Evolutionary conservation across 30 jellyfish, hydroid and myxozoan species (phyloP).

Genomic region (Chrysaora quinquecirrha): DNA sequence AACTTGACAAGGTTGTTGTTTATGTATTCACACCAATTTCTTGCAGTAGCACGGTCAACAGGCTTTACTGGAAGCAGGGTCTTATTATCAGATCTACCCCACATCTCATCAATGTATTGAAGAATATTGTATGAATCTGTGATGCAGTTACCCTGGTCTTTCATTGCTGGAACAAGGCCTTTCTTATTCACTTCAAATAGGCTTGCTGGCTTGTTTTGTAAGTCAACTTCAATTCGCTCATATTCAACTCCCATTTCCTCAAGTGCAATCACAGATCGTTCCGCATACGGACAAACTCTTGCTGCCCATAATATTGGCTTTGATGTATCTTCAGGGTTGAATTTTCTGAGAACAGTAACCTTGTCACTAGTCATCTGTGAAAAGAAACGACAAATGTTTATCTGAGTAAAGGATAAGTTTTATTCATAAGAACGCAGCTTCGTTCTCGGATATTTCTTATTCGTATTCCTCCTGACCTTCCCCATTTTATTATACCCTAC

Average conservation of each 20-base stretch:
- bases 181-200: slow-evolving; percentile 51
- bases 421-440: too few species aligned
- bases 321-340: slow-evolving; percentile 11
- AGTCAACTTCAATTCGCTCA: slow-evolving; percentile 54
- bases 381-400: too few species aligned
- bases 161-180: slow-evolving; percentile 76
- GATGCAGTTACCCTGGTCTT: slow-evolving; percentile 55
- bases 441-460: too few species aligned
- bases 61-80: slow-evolving; percentile 46
- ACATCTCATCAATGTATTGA: slow-evolving; percentile 71
- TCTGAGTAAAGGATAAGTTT: too few species aligned
- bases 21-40: slow-evolving; percentile 59
- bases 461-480: too few species aligned
- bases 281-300: slow-evolving; percentile 75
- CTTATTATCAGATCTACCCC: slow-evolving; percentile 22
- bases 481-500: too few species aligned
- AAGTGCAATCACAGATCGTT: slow-evolving; percentile 43
- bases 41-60: slow-evolving; percentile 42
- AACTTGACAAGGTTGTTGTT: slow-evolving; percentile 12
- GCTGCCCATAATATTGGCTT: slow-evolving; percentile 57
- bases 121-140: slow-evolving; percentile 48
- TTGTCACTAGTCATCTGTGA: too few species aligned
- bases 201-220: slow-evolving; percentile 62
- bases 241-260: slow-evolving; percentile 48
- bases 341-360: slow-evolving; percentile 14